Percentiles rank a stretch among this genome's conserved stretches.
phyloP scores from a whole-genome alignment of 2,113 vertebrate species.

The Orycteropus afer region DNA sequence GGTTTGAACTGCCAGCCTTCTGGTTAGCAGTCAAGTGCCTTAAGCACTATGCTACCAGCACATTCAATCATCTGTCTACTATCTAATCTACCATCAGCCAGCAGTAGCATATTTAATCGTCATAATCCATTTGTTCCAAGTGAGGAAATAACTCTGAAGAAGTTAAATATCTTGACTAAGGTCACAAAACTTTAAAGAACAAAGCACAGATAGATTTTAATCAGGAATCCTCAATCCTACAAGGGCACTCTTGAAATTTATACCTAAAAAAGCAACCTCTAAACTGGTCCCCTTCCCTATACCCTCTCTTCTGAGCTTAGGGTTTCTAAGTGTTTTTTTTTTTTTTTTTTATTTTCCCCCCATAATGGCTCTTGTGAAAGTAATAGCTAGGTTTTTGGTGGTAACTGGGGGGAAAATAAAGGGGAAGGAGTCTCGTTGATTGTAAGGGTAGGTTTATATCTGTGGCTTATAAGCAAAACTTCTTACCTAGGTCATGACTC shows the following conservation, averaged over 20 bases:
- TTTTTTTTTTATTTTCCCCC: background rate
- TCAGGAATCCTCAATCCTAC: background rate
- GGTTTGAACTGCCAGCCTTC: too few species aligned
- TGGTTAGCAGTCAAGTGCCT: too few species aligned
- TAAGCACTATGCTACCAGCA: too few species aligned
- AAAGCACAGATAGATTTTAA: conserved; percentile 25
- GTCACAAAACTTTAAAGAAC: background rate
- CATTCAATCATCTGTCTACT: too few species aligned
- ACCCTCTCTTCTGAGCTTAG: background rate
- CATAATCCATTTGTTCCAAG: background rate
- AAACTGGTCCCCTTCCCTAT: background rate
- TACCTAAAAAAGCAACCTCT: background rate
- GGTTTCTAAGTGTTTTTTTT: conserved; percentile 4
- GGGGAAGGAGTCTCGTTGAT: background rate
- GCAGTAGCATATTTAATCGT: background rate
- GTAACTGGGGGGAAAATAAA: background rate
- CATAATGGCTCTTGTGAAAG: background rate
- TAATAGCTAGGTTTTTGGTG: background rate
- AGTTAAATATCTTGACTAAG: background rate
- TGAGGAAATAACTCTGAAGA: background rate
- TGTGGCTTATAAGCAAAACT: conserved; percentile 14
- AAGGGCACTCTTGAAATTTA: background rate
- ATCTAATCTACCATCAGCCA: too few species aligned
- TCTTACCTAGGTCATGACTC: too few species aligned
- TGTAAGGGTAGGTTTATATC: background rate